Conservation (phyloP, 2,797 vertebrate species). For the Antrozous pallidus region DNA sequence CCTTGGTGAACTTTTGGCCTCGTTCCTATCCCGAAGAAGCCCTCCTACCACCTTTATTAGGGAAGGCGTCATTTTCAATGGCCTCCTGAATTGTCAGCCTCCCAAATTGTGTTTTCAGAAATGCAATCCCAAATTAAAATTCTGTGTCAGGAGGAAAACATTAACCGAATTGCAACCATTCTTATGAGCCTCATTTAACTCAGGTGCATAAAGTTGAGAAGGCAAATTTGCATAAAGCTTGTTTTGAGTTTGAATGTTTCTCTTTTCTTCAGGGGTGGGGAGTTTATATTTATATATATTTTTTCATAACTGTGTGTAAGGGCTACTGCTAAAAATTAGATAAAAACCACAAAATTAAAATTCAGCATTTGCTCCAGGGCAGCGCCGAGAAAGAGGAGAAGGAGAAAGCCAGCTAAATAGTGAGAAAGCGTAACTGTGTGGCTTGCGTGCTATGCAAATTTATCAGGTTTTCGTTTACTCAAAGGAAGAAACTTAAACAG, state of each 20-base stretch:
- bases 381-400: neutral
- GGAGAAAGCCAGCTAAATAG: conserved; percentile 24
- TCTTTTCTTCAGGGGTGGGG: neutral
- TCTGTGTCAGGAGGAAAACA: conserved; percentile 72
- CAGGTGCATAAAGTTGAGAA: conserved; percentile 60
- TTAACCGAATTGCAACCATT: conserved; percentile 70
- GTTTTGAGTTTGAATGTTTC: conserved; percentile 61
- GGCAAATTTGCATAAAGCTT: conserved; percentile 72
- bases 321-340: conserved; percentile 43
- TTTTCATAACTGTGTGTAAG: conserved; percentile 23
- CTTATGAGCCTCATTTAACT: conserved; percentile 74
- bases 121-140: conserved; percentile 79
- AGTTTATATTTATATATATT: neutral
- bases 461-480: conserved; percentile 13
- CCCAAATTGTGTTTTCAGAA: conserved; percentile 68
- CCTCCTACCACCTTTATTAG: conserved; percentile 57
- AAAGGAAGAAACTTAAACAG: neutral
- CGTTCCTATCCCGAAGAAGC: conserved; percentile 56
- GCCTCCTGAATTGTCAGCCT: conserved; percentile 63
- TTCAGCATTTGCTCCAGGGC: conserved; percentile 62
- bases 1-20: conserved; percentile 53
- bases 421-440: neutral
- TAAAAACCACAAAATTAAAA: conserved; percentile 65
- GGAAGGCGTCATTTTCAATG: conserved; percentile 66
- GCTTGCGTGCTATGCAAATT: neutral